Percentiles rank a stretch among this genome's conserved stretches.
Evolutionary conservation across 2,797 vertebrate genomes (phyloP).

Genomic region (Hemibagrus guttatus): DNA sequence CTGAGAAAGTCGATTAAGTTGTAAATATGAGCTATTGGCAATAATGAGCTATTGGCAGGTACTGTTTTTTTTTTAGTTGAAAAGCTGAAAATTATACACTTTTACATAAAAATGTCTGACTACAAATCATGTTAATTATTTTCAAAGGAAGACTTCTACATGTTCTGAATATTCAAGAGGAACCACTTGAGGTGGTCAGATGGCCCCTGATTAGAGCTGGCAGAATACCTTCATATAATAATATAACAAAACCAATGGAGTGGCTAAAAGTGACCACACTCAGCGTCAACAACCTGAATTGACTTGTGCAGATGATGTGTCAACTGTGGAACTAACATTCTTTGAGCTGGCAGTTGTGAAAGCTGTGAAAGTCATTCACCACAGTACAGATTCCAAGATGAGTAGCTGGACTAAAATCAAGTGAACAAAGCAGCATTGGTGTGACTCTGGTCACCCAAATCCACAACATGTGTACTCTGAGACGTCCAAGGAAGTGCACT

Average conservation of each 20-base stretch:
- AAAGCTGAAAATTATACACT: not conserved
- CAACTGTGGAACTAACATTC: constrained; percentile 36
- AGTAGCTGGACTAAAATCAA: constrained; percentile 34
- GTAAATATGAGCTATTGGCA: not conserved
- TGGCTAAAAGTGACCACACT: constrained; percentile 19
- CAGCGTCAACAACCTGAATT: constrained; percentile 18
- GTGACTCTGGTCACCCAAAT: constrained; percentile 26
- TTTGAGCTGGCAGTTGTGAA: constrained; percentile 41
- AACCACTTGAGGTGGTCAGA: not conserved
- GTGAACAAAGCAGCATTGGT: constrained; percentile 35
- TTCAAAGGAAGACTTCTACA: constrained; percentile 37
- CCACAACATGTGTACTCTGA: constrained; percentile 33
- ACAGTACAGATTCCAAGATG: constrained; percentile 33
- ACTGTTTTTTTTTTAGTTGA: not conserved
- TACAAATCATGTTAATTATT: not conserved
- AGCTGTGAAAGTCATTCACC: constrained; percentile 29
- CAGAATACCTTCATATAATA: not conserved
- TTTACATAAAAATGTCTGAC: not conserved
- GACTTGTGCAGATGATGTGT: constrained; percentile 13
- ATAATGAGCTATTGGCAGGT: not conserved
- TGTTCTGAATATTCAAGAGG: not conserved
- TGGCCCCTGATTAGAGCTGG: not conserved
- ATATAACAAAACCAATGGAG: not conserved
- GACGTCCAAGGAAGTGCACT: constrained; percentile 44
- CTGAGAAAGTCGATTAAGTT: not conserved